Conservation (phyloP, 2,113 vertebrate species). For the Siniperca chuatsi region DNA sequence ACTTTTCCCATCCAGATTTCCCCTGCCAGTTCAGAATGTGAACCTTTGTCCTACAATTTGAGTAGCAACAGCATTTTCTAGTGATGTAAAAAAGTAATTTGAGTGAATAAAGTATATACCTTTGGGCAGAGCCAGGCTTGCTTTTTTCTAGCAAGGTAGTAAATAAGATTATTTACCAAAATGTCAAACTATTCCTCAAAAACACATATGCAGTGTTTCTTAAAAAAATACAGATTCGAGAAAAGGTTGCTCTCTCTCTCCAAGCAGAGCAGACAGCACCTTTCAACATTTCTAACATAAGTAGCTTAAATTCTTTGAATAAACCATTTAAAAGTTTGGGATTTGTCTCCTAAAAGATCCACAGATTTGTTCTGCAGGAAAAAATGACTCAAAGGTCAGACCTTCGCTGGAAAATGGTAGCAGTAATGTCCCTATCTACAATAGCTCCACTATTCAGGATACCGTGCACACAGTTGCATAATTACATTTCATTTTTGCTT, state of each 20-base stretch:
- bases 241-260: not conserved
- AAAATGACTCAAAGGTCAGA: conserved; percentile 34
- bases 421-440: conserved; percentile 23
- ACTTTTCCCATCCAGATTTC: not conserved
- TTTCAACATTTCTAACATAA: conserved; percentile 27
- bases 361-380: conserved; percentile 20
- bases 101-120: not conserved
- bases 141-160: not conserved
- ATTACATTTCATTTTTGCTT: conserved; percentile 68
- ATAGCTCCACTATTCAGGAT: conserved; percentile 30
- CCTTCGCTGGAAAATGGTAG: not conserved
- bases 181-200: conserved; percentile 6
- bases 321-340: conserved; percentile 36
- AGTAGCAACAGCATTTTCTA: not conserved
- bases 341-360: conserved; percentile 16
- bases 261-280: conserved; percentile 1
- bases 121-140: too few species aligned
- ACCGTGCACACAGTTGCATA: conserved; percentile 54
- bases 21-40: not conserved
- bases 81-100: not conserved
- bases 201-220: not conserved
- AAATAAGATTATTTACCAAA: not conserved
- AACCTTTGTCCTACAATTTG: not conserved
- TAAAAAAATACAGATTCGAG: not conserved
- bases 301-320: conserved; percentile 37